Evolutionary conservation across 2,888 invertebrate genomes (phyloP), one percentile per base, ranked within the genome.

Genomic region (Athalia circularis): DNA sequence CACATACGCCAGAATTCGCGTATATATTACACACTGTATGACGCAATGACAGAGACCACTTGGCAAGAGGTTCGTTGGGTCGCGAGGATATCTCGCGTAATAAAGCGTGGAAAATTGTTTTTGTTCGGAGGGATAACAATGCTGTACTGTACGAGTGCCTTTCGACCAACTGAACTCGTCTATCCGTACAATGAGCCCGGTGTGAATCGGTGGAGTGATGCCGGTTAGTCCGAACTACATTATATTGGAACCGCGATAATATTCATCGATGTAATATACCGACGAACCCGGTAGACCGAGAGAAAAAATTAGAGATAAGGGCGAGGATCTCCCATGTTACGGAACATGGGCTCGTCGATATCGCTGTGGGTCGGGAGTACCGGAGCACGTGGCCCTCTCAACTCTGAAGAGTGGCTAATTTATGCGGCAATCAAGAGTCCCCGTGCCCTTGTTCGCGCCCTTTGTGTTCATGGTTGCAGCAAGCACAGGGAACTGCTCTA

Each of bases 321-420:
- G 29, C 2, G 29, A 29, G 29, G 29, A 29, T 29, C 29, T 29
- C 29, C 29, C 29, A 29, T 29, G 29, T 29, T 29, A 29, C 29
- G 29, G 29, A 29, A 29, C 29, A 29, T 29, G 29, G 29, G 29
- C 29, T 29, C 29, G 2, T 29, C 2, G 29, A 29, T 29, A 29
- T 29, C 29, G 29, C 29, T 29, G 29, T 29, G 29, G 2, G 29
- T 29, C 29, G 29, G 13, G 15, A n/a, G 47, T 75, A 48, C 50
- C 62, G 43, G 15, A 9, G 52, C 75, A 50, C 50, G 52, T 13
- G 59, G 13, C 57, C 15, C n/a, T 85, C 84, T 86, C 83, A 83
- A 81, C 83, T 86, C 85, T 86, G 84, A 87, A 85, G 85, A 85
- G 84, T 85, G 86, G 83, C 85, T 87, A 88, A 87, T 88, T 87